Evolutionary conservation across 1,140 invertebrate species (phyloP).

Genomic region (Pseudachorutes palmiensis): DNA sequence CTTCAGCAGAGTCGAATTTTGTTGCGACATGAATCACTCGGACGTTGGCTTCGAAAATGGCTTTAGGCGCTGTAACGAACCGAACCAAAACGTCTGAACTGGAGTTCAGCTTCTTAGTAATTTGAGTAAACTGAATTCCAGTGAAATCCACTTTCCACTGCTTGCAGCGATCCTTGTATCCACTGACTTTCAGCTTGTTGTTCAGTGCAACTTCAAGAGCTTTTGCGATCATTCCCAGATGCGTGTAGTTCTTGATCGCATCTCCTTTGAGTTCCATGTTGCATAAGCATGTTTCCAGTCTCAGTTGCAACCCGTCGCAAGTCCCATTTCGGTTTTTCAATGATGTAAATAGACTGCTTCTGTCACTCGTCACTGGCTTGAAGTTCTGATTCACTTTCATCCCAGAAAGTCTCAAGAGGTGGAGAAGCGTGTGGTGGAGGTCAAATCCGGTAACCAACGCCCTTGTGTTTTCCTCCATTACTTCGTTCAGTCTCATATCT

Average conservation of each 20-base stretch:
- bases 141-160: not conserved
- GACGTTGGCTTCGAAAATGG: slow-evolving; percentile 8
- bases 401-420: not conserved
- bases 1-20: not conserved
- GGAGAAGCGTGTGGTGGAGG: slow-evolving; percentile 16
- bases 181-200: not conserved
- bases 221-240: not conserved
- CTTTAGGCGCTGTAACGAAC: not conserved
- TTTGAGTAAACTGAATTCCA: not conserved
- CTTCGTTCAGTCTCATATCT: slow-evolving; percentile 20
- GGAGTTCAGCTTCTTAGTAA: not conserved
- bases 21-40: not conserved
- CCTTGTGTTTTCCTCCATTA: slow-evolving; percentile 1
- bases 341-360: slow-evolving; percentile 7
- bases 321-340: not conserved
- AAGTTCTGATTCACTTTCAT: no score
- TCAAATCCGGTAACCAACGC: slow-evolving; percentile 8
- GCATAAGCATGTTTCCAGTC: not conserved
- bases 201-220: not conserved
- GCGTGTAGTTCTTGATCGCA: not conserved
- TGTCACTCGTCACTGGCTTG: not conserved
- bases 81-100: not conserved
- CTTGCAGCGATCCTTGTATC: not conserved
- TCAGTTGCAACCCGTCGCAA: not conserved
- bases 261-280: not conserved